Percentiles rank a stretch among this genome's conserved stretches.
These are phyloP conservation scores for Silurus lanzhouensis DNA, from an alignment of 2,797 vertebrate species.

Conservation along the genomic window DNA sequence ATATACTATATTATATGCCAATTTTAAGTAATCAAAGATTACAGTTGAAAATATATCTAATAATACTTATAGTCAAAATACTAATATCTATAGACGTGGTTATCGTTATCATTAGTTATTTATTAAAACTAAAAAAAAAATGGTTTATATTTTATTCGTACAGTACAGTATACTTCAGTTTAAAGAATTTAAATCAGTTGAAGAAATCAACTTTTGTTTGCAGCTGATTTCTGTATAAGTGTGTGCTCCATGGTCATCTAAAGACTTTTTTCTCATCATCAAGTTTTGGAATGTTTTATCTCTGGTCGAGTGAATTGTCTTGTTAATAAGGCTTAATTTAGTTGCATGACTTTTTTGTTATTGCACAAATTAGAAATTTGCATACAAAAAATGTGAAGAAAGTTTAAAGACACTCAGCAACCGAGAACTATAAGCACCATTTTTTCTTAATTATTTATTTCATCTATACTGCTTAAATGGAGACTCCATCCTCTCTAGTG, in stretches of 20 bases:
- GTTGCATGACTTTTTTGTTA: not conserved
- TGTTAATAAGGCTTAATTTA: not conserved
- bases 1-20: not conserved
- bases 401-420: not conserved
- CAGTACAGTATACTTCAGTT: not conserved
- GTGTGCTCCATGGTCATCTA: not conserved
- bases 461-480: not conserved
- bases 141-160: not conserved
- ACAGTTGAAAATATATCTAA: not conserved
- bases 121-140: not conserved
- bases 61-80: no score
- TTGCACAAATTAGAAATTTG: no score
- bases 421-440: not conserved
- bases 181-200: not conserved
- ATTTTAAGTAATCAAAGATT: no score
- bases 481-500: slow-evolving; percentile 30
- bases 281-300: not conserved
- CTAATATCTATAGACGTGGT: not conserved
- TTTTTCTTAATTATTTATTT: not conserved
- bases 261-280: no score
- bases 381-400: no score
- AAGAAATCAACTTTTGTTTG: not conserved
- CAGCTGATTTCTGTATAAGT: not conserved
- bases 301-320: not conserved
- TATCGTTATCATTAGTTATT: not conserved